Base-by-base conservation (phyloP, 1,140 invertebrate genomes). In the Ips nitidus region DNA sequence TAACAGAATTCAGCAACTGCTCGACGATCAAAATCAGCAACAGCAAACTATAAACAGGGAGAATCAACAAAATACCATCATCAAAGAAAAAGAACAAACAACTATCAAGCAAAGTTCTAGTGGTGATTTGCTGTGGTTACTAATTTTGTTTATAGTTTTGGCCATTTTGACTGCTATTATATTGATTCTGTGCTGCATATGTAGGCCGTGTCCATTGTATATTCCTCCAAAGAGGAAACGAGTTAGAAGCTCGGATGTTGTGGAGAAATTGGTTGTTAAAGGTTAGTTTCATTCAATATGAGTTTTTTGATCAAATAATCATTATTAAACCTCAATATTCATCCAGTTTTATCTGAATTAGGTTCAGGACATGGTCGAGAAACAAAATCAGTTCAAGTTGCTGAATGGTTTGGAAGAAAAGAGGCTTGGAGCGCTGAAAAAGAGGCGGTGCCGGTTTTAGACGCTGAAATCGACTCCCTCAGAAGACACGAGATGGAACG, bases 161-260 rank as follows among this genome's bases (percentile, higher is more conserved):
- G 84, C 93, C 55, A 84, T 91, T 0, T 66, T 92, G 22, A 86
- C 89, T n/a, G 84, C 92, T 43, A 79, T 92, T 47, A 84, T 87
- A 41, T 79, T 93, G 43, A 87, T 93, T 59, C 83, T 90, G 38
- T 94, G 92, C 79, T 94, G 91, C 75, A 88, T 92, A 62, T 93
- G 91, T 77, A 87, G 89, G 73, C 88, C 88, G 71, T 94, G 93
- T 81, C 91, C 91, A 2, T 85, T 92, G 59, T 93, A 93, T 73
- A 88, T 89, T 81, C 87, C 88, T 56, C 86, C 90, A n/a, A 88
- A 88, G 83, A 64, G 73, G 62, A 45, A 73, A 55, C 68, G 73
- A 75, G 68, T 59, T 71, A 53, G 40, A 6, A 75, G 56, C 69
- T 77, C 67, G 64, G 76, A 65, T 40, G 68, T 76, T 41, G 72